A percentile compares a stretch with the other conserved stretches of the same genome.
Evolutionary conservation across 2,797 vertebrate species (phyloP).

Genomic region (Takifugu rubripes): DNA sequence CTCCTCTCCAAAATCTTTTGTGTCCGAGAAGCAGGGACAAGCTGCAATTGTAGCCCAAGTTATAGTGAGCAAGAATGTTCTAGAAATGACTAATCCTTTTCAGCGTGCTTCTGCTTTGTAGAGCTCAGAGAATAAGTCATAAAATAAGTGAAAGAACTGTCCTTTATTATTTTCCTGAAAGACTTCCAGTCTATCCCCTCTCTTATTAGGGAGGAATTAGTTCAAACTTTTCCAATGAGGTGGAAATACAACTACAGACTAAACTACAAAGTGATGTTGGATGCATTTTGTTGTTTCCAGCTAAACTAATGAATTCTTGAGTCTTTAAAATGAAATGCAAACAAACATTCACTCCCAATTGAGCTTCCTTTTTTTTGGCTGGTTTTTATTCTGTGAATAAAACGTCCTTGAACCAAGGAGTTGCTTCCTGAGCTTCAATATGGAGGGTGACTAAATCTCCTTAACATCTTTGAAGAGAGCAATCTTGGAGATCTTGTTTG

Average conservation of each 20-base stretch:
- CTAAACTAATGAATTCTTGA: no score
- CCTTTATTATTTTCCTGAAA: no score
- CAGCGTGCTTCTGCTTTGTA: constrained; percentile 34
- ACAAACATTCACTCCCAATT: constrained; percentile 7
- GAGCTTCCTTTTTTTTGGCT: constrained; percentile 9
- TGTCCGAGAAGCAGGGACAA: constrained; percentile 12
- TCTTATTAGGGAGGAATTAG: no score
- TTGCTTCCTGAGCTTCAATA: background rate
- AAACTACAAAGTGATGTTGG: no score
- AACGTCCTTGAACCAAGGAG: background rate
- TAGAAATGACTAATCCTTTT: constrained; percentile 23
- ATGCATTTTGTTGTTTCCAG: no score
- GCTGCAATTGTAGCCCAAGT: constrained; percentile 21
- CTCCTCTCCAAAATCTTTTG: constrained; percentile 54
- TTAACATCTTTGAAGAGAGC: background rate
- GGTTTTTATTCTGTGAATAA: background rate
- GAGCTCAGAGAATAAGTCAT: constrained; percentile 7
- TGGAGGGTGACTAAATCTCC: background rate
- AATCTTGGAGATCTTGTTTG: background rate
- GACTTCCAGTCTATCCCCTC: no score
- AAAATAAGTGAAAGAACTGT: constrained; percentile 7
- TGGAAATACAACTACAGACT: no score
- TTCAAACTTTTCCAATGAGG: no score
- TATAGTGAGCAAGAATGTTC: constrained; percentile 31
- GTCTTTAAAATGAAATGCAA: background rate